phyloP scores from a whole-genome alignment of 2,113 vertebrate species.

The Phylloscopus trochilus region DNA sequence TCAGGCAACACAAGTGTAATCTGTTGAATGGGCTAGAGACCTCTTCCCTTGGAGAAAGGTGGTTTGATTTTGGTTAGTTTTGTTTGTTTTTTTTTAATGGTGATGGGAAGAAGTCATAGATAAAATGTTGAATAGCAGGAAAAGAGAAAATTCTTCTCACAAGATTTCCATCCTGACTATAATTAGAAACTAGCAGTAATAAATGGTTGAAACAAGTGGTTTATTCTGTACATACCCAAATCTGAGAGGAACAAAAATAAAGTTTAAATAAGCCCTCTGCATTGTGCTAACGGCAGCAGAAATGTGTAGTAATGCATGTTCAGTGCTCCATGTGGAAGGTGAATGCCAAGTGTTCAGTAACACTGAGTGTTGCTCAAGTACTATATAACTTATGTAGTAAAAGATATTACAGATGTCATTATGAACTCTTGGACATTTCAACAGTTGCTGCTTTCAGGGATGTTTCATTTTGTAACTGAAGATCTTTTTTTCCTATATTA shows the following conservation, averaged over 20 bases:
- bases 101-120: background rate
- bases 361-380: background rate
- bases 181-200: background rate
- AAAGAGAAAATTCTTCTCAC: background rate
- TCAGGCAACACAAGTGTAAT: background rate
- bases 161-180: background rate
- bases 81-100: background rate
- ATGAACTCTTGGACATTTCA: background rate
- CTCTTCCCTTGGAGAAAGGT: background rate
- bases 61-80: background rate
- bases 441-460: background rate
- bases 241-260: background rate
- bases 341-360: background rate
- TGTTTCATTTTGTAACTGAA: conserved; percentile 5
- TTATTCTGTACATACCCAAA: background rate
- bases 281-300: background rate
- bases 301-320: background rate
- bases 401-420: background rate
- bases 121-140: background rate
- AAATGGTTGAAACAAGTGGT: background rate
- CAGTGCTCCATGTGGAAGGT: background rate
- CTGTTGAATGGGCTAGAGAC: background rate
- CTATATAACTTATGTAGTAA: background rate
- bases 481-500: conserved; percentile 40
- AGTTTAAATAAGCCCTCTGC: background rate